Percentiles rank a stretch among this genome's conserved stretches.
Conservation (phyloP, 2,888 invertebrate genomes). For the Philopedon plagiatum region DNA sequence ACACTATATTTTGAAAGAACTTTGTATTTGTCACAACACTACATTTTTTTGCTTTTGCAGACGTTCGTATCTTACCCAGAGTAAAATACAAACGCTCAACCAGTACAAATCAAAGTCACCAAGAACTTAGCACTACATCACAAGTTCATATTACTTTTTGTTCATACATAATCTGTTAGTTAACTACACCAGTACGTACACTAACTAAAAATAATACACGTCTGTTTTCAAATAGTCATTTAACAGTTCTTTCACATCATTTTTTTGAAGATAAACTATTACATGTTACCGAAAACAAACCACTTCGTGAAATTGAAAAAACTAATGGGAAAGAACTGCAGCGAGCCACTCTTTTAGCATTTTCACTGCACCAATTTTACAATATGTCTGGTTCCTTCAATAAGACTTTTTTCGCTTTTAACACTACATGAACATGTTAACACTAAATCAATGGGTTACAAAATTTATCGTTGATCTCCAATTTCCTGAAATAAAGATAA, state of each 20-base stretch:
- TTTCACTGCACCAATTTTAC: constrained; percentile 56
- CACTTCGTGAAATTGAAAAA: constrained; percentile 43
- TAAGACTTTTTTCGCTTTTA: constrained; percentile 27
- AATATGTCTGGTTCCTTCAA: constrained; percentile 36
- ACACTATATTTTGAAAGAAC: constrained; percentile 58
- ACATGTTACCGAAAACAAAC: constrained; percentile 44
- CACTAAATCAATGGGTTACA: constrained; percentile 47
- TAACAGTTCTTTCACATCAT: constrained; percentile 64
- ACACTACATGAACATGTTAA: constrained; percentile 37
- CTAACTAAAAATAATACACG: constrained; percentile 58
- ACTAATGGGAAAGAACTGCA: constrained; percentile 64
- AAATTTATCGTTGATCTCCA: constrained; percentile 62
- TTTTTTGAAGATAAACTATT: constrained; percentile 39
- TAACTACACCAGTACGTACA: constrained; percentile 57
- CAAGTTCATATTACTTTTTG: constrained; percentile 53
- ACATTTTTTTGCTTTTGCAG: constrained; percentile 51
- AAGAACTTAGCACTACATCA: constrained; percentile 59
- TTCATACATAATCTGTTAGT: constrained; percentile 49
- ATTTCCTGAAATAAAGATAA: constrained; percentile 63
- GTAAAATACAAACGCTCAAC: constrained; percentile 52
- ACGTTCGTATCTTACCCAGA: constrained; percentile 46
- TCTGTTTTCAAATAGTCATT: constrained; percentile 51
- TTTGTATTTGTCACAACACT: constrained; percentile 63
- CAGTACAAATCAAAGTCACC: constrained; percentile 37
- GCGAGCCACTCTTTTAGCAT: constrained; percentile 58